phyloP scores from a whole-genome alignment of 2,888 invertebrate genomes.

The Hofmannophila pseudospretella region DNA sequence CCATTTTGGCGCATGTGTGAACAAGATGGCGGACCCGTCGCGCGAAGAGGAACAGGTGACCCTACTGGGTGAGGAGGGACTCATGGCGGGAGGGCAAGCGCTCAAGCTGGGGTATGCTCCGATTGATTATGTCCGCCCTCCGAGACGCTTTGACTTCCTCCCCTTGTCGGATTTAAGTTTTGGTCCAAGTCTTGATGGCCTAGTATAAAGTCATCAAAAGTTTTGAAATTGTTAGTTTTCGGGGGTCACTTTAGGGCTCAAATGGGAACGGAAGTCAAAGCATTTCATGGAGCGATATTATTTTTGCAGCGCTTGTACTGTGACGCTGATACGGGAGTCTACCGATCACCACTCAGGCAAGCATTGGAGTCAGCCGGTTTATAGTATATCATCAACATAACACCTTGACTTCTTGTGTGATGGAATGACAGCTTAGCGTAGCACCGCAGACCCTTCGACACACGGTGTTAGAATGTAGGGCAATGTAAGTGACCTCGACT shows the following conservation, averaged over 20 bases:
- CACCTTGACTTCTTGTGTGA: conserved; percentile 72
- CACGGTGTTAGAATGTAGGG: conserved; percentile 3
- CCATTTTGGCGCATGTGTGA: conserved; percentile 71
- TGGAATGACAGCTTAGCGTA: conserved; percentile 72
- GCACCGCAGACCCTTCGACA: conserved; percentile 34
- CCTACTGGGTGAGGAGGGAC: conserved; percentile 96
- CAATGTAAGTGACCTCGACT: not conserved
- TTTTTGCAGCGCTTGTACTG: conserved; percentile 88
- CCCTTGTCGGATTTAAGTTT: conserved; percentile 12
- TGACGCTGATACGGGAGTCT: conserved; percentile 83
- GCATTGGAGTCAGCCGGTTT: conserved; percentile 79
- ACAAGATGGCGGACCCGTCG: conserved; percentile 98
- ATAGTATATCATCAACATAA: conserved; percentile 72
- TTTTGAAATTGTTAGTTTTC: too few relatives aligned
- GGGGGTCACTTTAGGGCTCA: conserved; percentile 1
- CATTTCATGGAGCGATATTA: conserved; percentile 73
- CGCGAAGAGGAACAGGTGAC: conserved; percentile 97
- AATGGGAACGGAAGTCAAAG: conserved; percentile 51
- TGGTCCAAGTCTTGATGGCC: too few relatives aligned
- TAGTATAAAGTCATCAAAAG: too few relatives aligned
- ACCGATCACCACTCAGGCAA: conserved; percentile 88
- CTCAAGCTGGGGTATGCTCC: conserved; percentile 96
- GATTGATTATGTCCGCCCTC: conserved; percentile 52
- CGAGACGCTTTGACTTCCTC: conserved; percentile 59
- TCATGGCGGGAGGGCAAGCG: conserved; percentile 96